phyloP scores from a whole-genome alignment of 2,797 vertebrate genomes.

The Tapirus indicus region DNA sequence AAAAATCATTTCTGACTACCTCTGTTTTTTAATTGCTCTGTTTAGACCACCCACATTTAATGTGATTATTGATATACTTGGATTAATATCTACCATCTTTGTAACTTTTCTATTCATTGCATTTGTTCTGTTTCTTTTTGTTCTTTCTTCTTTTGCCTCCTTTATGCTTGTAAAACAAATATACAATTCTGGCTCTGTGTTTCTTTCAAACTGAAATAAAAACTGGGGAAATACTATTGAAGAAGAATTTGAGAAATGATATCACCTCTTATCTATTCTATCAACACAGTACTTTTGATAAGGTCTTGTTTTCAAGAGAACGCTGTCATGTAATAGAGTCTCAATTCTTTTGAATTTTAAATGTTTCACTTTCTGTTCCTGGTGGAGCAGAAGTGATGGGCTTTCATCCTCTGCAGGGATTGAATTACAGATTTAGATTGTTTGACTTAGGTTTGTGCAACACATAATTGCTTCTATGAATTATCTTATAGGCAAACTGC shows the following conservation, averaged over 20 bases:
- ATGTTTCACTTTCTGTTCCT: neutral
- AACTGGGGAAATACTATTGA: neutral
- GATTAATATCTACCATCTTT: neutral
- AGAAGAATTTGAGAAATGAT: neutral
- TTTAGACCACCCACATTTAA: neutral
- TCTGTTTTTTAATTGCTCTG: neutral
- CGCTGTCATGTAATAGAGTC: neutral
- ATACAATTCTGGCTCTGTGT: neutral
- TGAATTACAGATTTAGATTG: neutral
- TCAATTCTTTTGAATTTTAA: neutral
- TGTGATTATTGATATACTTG: neutral
- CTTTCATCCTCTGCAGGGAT: neutral
- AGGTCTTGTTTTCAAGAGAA: constrained; percentile 3
- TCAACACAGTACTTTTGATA: neutral
- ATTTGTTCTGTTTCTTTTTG: neutral
- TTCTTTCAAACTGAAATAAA: constrained; percentile 7
- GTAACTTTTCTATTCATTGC: neutral
- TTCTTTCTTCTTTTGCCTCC: neutral
- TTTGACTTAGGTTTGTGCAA: neutral
- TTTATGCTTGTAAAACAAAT: neutral
- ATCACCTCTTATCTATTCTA: neutral
- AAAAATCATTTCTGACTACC: neutral
- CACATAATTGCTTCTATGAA: neutral
- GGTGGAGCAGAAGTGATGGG: neutral
- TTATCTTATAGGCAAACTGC: neutral